Conservation (phyloP, 2,888 invertebrate genomes). For the Syritta pipiens region DNA sequence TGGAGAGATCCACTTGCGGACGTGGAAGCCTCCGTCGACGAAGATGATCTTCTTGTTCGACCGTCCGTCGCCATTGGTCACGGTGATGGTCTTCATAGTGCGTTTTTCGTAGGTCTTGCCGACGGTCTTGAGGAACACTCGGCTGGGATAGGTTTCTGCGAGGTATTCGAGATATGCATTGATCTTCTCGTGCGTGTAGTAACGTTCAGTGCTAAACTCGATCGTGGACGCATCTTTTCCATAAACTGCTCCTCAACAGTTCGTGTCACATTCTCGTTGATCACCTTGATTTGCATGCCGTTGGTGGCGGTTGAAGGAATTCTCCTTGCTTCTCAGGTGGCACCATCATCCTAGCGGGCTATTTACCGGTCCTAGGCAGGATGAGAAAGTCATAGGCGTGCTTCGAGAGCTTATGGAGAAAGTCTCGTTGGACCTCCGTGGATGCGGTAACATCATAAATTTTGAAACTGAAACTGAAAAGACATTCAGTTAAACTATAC, state of each 20-base stretch:
- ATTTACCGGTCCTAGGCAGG: conserved; percentile 69
- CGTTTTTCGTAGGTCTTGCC: conserved; percentile 83
- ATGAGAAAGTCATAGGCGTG: conserved; percentile 73
- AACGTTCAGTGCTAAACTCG: conserved; percentile 72
- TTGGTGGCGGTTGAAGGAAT: conserved; percentile 65
- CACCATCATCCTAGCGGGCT: conserved; percentile 73
- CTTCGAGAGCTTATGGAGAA: conserved; percentile 69
- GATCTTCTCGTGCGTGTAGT: conserved; percentile 78
- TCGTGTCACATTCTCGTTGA: conserved; percentile 72
- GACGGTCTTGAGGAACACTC: conserved; percentile 81
- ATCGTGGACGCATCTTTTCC: conserved; percentile 67
- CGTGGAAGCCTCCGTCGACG: conserved; percentile 83
- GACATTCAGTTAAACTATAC: not conserved
- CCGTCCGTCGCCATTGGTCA: conserved; percentile 80
- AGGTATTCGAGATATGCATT: conserved; percentile 80
- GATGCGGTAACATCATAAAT: conserved; percentile 72
- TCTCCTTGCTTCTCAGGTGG: conserved; percentile 70
- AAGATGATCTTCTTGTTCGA: conserved; percentile 80
- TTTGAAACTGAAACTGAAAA: conserved; percentile 71
- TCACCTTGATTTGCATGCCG: conserved; percentile 59
- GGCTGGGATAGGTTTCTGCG: conserved; percentile 79
- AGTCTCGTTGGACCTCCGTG: conserved; percentile 64
- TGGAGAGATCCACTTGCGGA: conserved; percentile 85
- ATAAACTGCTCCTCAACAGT: conserved; percentile 71
- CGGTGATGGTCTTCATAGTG: conserved; percentile 82